phyloP scores from a whole-genome alignment of 2,888 invertebrate genomes.

The Keiferia lycopersicella region DNA sequence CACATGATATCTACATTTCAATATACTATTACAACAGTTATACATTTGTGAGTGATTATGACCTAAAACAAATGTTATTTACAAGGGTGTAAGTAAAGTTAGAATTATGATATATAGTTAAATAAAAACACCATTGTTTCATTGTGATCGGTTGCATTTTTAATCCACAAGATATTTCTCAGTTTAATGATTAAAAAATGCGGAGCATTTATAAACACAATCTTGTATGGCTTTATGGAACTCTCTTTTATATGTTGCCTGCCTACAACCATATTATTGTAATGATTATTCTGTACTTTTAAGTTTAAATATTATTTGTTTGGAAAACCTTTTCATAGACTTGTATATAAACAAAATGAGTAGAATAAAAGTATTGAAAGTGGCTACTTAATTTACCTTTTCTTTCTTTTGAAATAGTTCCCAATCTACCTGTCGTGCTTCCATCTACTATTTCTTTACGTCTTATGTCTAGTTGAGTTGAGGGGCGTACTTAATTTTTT shows the following conservation, averaged over 20 bases:
- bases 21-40: no score
- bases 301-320: neutral
- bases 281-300: neutral
- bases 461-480: no score
- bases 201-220: neutral
- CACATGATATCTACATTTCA: no score
- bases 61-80: no score
- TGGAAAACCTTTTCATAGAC: neutral
- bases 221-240: neutral
- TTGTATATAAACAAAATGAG: neutral
- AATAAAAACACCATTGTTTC: neutral
- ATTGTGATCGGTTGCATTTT: neutral
- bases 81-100: no score
- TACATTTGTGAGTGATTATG: no score
- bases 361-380: slow-evolving; percentile 1
- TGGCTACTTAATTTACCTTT: neutral
- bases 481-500: no score
- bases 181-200: neutral
- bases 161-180: neutral
- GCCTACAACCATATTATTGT: neutral
- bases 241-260: neutral
- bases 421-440: neutral
- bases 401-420: neutral
- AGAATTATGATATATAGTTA: neutral
- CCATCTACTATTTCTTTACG: neutral